Evolutionary conservation across 2,888 invertebrate species (phyloP), one percentile per base, ranked within the genome.

Genomic region (Caenorhabditis wallacei): DNA sequence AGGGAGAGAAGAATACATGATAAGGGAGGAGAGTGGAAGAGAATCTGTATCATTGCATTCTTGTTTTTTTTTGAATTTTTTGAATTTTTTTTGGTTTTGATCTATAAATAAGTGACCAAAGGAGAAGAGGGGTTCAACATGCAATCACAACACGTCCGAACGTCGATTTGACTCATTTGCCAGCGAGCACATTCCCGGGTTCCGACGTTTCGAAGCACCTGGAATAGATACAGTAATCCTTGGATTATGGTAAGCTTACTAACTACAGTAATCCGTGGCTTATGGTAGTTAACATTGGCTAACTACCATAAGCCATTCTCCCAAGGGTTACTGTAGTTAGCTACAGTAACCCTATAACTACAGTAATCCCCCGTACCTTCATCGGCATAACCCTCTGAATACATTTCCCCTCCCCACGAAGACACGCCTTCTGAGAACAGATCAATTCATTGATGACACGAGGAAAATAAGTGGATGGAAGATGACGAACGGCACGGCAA

Each of bases 121-220:
- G 87, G 81, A 10, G 88, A 88, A n/a, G 66, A 68, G 0, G 88
- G 88, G 37, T 85, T 83, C 18, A 88, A 72, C 51, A 88, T 85
- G 63, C 88, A 88, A 59, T 88, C 88, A 61, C 88, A 88, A 64
- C 88, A 88, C 11, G 88, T 88, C 24, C 88, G 79, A 10, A 87
- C 72, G 20, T 88, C 80, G 51, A 88, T 75, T 22, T 84, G 70
- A 35, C 71, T 59, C 61, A 85, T 74, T 40, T 84, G 66, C 88
- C 88, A 88, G 13, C 69, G 78, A 40, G 88, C 87, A 63, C 88
- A 88, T 18, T 85, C 76, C 18, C 69, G 66, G 10, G 84, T 85
- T 10, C 88, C 88, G 40, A 84, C 63, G 61, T 88, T 88, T 53
- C 79, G 71, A n/a, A 87, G 84, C 4, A 87, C 76, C 87, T 87